These are phyloP conservation scores for Monarcha castaneiventris DNA, from an alignment of 2,113 vertebrate genomes.

Conservation along the genomic window DNA sequence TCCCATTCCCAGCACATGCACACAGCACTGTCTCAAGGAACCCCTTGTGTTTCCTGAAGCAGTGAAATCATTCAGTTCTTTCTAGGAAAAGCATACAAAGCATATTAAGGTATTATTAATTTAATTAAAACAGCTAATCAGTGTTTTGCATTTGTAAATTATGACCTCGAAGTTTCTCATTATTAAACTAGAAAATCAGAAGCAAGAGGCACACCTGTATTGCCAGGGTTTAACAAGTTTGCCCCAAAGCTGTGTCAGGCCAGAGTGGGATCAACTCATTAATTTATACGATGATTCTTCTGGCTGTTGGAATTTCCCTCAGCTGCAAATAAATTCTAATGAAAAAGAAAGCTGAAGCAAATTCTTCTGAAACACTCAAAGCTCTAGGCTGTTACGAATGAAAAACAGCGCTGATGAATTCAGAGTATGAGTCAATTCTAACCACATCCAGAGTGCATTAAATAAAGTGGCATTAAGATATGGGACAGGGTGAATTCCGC, in stretches of 20 bases:
- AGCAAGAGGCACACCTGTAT: neutral
- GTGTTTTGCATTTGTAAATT: neutral
- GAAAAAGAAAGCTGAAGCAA: conserved; percentile 43
- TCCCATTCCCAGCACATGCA: neutral
- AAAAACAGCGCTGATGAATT: conserved; percentile 17
- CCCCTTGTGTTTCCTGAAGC: neutral
- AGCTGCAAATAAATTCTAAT: conserved; percentile 27
- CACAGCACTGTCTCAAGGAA: neutral
- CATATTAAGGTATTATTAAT: neutral
- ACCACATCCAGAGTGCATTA: neutral
- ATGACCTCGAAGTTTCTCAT: neutral
- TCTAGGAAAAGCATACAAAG: neutral
- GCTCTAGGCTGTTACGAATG: conserved; percentile 20
- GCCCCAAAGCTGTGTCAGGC: neutral
- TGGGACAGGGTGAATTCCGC: neutral
- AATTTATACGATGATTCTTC: conserved; percentile 15
- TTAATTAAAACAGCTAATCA: conserved; percentile 23
- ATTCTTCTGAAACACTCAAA: conserved; percentile 41
- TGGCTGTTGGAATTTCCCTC: conserved; percentile 25
- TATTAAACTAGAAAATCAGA: neutral
- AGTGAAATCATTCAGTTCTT: neutral
- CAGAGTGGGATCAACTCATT: conserved; percentile 15
- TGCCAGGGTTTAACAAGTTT: conserved; percentile 2
- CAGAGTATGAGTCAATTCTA: neutral
- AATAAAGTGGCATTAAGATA: neutral